Base-by-base conservation (phyloP, 2,888 invertebrate genomes). In the Diploptera punctata region DNA sequence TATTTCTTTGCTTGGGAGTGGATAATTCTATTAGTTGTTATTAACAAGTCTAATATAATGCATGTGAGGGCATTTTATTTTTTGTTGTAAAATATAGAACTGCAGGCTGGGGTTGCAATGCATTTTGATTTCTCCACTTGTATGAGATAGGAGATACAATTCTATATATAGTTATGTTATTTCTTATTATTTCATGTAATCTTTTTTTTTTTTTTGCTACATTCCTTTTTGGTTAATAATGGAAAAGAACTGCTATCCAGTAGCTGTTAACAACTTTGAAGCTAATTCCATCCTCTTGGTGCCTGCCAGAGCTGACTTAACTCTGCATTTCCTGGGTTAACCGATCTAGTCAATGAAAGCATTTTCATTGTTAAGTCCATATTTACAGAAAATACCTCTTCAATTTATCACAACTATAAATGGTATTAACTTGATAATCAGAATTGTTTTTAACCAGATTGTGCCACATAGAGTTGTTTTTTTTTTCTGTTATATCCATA, bases 281-380 rank as follows among this genome's bases (percentile, higher is more conserved):
- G n/a, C n/a, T n/a, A n/a, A n/a, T n/a, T n/a, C n/a, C n/a, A n/a
- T n/a, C n/a, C n/a, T n/a, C n/a, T n/a, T n/a, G n/a, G n/a, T n/a
- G n/a, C n/a, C n/a, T n/a, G n/a, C n/a, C n/a, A n/a, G n/a, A n/a
- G n/a, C n/a, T n/a, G n/a, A n/a, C n/a, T n/a, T n/a, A n/a, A 5
- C 24, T 49, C 16, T 57, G 7, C 57, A 19, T 44, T 67, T 54
- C 54, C 68, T 44, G 68, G 31, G 43, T 65, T 68, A 62, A 62
- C 69, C 67, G 43, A 68, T 68, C 74, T 74, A 74, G 74, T 74
- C 74, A 72, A 68, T 74, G 74, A 74, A 74, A 68, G 57, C 31
- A 70, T 52, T 74, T 74, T 74, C 74, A 74, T 74, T 74, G 74
- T 71, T 69, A 65, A 65, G 47, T 65, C 26, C 72, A 62, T 47